Evolutionary conservation across 2,888 invertebrate species (phyloP), one percentile per base, ranked within the genome.

Genomic region (Cryptops parisi): DNA sequence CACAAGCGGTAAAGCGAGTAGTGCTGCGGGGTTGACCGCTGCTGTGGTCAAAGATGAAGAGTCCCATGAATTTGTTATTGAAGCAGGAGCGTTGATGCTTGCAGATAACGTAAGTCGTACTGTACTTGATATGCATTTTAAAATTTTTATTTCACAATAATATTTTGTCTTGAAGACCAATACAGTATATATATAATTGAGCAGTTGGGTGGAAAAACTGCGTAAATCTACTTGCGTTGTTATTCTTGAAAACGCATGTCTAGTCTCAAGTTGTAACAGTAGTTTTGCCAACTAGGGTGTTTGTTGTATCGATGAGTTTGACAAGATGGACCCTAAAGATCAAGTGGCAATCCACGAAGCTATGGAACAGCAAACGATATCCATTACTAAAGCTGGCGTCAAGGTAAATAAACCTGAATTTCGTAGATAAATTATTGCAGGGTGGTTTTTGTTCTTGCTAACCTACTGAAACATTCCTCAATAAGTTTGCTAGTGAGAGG

Each of bases 311-410:
- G 98, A 98, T 65, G 98, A 99, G 72, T 98, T 99, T 70, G 98
- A 99, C 70, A 98, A 99, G 73, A 99, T 99, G 98, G 97, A 98
- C 68, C 78, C 79, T 0, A 78, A 81, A 47, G 98, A 98, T 76
- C 97, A 98, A 70, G 94, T 98, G 4, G 97, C 98, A 45, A 99
- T 98, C 61, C 98, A 99, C 74, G 98, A 98, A 73, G 98, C 98
- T 2, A 98, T 98, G 98, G 98, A 98, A 74, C 98, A 99, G 66
- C 98, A 98, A 72, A 99, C 98, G 0, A 99, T 98, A 61, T 94
- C 96, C 0, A 78, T 98, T 55, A 96, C 98, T 0, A 98, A 98
- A 76, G 89, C 74, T 54, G 74, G 74, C 17, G 71, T 74, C 27
- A 68, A 68, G 64, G 70, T 69, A 59, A n/a, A n/a, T n/a, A n/a